Base-by-base conservation (phyloP, 2,888 invertebrate genomes). In the Lathronympha strigana region DNA sequence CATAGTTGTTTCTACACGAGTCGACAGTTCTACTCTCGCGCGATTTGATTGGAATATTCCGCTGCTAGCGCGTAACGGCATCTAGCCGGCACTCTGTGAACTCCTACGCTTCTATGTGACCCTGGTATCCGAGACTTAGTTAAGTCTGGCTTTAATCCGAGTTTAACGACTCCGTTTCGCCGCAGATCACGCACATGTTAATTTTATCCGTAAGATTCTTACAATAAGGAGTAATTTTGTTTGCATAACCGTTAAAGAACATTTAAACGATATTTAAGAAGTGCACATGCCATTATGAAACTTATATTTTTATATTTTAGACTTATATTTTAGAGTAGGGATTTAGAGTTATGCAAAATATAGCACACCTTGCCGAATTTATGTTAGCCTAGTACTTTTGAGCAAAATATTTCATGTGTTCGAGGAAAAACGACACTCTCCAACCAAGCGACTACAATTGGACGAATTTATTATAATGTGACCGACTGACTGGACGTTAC, bases 71-170 rank as follows among this genome's bases (percentile, higher is more conserved):
- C 9, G 11, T 31, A 47, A 28, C 66, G 66, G 60, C 66, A 66
- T 66, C 66, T 66, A 49, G 28, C 31, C 19, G 9, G 38, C 23
- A 15, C 9, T 17, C 9, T 8, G 4, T 8, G 61, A 66, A 66
- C 66, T 66, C 61, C 47, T 66, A 49, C 23, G 54, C 19, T 51
- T 3, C 38, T 61, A 62, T 72, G 73, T 58, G 43, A 19, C 45
- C 76, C 76, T 75, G 66, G 76, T 75, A 75, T 28, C 58, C 38
- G 54, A 51, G 73, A 73, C 71, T 77, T 71, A 69, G 68, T 72
- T 71, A 75, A 76, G 73, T 72, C 75, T 71, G 69, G 31, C 61
- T 63, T 71, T 72, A 72, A 71, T 71, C 72, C 70, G 66, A 45
- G 19, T 51, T 60, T 61, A 54, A 38, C 53, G 40, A 17, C 54